These are phyloP conservation scores for Calliopum simillimum DNA, from an alignment of 2,888 invertebrate species.

Conservation along the genomic window DNA sequence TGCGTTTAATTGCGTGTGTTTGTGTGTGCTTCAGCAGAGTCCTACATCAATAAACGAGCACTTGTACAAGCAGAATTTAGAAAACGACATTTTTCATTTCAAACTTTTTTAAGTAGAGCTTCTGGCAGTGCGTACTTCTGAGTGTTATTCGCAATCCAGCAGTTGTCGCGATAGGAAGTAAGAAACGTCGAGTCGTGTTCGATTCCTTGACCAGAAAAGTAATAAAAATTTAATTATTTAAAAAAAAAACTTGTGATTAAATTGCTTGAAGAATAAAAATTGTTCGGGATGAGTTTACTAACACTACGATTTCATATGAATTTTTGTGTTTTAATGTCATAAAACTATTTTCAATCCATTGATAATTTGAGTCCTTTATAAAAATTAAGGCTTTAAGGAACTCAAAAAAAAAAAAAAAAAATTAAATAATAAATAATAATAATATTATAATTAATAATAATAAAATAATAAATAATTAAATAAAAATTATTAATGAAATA, in stretches of 20 bases:
- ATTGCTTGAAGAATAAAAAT: conserved; percentile 7
- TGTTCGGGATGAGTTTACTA: neutral
- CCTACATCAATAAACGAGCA: conserved; percentile 54
- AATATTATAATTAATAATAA: too few species aligned
- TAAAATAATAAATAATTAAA: too few species aligned
- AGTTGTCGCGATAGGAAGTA: conserved; percentile 66
- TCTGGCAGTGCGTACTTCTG: conserved; percentile 45
- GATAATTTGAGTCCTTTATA: neutral
- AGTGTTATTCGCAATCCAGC: conserved; percentile 66
- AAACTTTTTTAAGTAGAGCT: conserved; percentile 50
- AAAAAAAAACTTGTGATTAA: conserved; percentile 25
- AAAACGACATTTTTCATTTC: conserved; percentile 40
- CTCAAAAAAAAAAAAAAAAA: neutral
- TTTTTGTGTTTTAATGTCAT: neutral
- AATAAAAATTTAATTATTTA: conserved; percentile 34
- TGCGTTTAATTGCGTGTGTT: conserved; percentile 25
- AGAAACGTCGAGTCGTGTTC: conserved; percentile 44
- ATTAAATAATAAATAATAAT: neutral
- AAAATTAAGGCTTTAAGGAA: neutral
- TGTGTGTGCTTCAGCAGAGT: conserved; percentile 44
- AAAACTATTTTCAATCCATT: neutral
- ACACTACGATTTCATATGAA: neutral
- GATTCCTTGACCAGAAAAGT: conserved; percentile 52
- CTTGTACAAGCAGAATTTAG: conserved; percentile 49
- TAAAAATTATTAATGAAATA: neutral